Evolutionary conservation across 2,888 invertebrate species (phyloP).

Genomic region (Nomada goodeniana): DNA sequence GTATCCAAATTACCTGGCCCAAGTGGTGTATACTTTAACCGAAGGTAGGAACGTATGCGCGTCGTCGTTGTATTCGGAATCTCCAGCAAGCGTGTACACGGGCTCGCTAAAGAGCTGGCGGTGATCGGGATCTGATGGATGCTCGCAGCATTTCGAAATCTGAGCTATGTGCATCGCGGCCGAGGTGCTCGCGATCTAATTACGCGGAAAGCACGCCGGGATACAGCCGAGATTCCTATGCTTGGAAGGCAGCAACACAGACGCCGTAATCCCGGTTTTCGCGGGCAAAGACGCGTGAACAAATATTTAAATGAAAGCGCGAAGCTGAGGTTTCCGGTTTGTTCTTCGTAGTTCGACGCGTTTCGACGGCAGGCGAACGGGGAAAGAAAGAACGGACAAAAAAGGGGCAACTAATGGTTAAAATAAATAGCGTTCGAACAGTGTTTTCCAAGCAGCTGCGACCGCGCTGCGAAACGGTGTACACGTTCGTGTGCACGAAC

Average conservation of each 20-base stretch:
- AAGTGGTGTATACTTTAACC: too few relatives aligned
- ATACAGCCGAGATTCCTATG: constrained; percentile 35
- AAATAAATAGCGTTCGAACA: constrained; percentile 19
- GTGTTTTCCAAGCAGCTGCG: neutral
- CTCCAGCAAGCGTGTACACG: neutral
- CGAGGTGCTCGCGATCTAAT: constrained; percentile 49
- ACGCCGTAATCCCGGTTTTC: constrained; percentile 47
- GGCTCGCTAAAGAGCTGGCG: neutral
- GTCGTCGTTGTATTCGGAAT: constrained; percentile 17
- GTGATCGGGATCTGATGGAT: constrained; percentile 16
- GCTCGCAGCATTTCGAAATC: constrained; percentile 2
- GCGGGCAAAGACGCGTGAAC: constrained; percentile 72
- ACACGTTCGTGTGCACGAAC: neutral
- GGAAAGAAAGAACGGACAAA: neutral
- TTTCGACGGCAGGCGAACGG: neutral
- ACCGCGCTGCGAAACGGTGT: neutral
- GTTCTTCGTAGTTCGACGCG: constrained; percentile 41
- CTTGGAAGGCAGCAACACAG: constrained; percentile 29
- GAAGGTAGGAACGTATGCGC: neutral
- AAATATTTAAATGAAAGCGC: constrained; percentile 75
- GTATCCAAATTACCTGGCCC: too few relatives aligned
- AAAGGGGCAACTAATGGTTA: constrained; percentile 16
- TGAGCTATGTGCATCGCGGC: neutral
- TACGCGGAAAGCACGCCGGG: constrained; percentile 40
- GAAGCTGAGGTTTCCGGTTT: constrained; percentile 31